phyloP scores from a whole-genome alignment of 2,888 invertebrate genomes.

The Gonocerus acuteangulatus region DNA sequence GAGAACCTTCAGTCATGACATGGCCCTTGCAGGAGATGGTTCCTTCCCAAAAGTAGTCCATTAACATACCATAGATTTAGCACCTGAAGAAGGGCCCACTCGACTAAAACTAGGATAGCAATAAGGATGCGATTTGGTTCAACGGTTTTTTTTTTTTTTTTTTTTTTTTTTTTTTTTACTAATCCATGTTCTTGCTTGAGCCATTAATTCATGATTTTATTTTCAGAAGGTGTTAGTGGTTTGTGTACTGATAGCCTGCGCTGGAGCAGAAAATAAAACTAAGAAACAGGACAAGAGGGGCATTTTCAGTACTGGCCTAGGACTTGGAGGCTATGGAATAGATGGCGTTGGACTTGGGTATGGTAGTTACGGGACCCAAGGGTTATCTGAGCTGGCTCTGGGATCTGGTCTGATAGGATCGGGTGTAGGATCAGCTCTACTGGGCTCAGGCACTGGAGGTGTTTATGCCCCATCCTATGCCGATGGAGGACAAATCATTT shows the following conservation, averaged over 20 bases:
- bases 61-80: no score
- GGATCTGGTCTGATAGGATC: neutral
- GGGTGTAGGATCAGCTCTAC: neutral
- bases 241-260: neutral
- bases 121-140: no score
- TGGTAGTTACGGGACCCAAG: neutral
- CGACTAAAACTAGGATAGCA: no score
- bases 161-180: no score
- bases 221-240: no score
- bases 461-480: neutral
- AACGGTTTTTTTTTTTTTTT: no score
- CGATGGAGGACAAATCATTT: constrained; percentile 23
- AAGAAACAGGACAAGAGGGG: constrained; percentile 18
- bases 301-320: neutral
- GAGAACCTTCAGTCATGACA: no score
- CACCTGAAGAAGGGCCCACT: no score
- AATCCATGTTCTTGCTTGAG: no score
- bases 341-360: neutral
- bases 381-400: neutral
- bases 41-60: no score
- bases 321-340: neutral
- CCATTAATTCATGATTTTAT: no score
- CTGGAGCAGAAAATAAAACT: neutral
- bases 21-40: no score
- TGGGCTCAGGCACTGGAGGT: neutral